A percentile compares a stretch with the other conserved stretches of the same genome.
Evolutionary conservation across 2,888 invertebrate genomes (phyloP).

Genomic region (Drosophila kanekoi): DNA sequence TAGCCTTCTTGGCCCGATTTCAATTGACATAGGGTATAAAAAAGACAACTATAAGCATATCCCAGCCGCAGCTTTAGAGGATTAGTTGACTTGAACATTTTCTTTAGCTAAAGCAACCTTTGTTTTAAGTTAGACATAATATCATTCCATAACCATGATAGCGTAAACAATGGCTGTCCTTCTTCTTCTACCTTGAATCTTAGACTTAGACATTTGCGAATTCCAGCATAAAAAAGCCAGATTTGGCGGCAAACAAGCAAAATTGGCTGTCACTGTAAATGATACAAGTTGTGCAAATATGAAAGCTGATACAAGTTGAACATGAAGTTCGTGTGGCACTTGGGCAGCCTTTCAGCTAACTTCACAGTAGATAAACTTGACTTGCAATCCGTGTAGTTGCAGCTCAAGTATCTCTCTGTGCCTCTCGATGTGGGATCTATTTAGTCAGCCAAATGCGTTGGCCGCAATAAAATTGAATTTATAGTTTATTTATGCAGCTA

Average conservation of each 20-base stretch:
- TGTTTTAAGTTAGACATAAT: too few relatives aligned
- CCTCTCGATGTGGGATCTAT: slow-evolving; percentile 29
- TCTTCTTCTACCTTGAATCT: too few relatives aligned
- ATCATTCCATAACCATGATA: too few relatives aligned
- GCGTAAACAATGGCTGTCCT: too few relatives aligned
- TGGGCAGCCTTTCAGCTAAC: slow-evolving; percentile 17
- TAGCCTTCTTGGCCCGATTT: too few relatives aligned
- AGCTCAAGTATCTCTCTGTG: slow-evolving; percentile 18
- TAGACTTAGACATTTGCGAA: too few relatives aligned
- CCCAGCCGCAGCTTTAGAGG: too few relatives aligned
- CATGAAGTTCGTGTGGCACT: slow-evolving; percentile 58
- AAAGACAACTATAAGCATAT: too few relatives aligned
- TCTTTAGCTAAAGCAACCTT: too few relatives aligned
- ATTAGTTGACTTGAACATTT: too few relatives aligned
- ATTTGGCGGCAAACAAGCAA: not conserved
- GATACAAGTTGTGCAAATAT: slow-evolving; percentile 61
- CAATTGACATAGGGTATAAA: too few relatives aligned
- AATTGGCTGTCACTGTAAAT: slow-evolving; percentile 28
- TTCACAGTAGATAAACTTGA: slow-evolving; percentile 21
- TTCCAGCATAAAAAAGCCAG: not conserved
- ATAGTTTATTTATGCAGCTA: slow-evolving; percentile 80
- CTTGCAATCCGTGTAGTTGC: slow-evolving; percentile 25
- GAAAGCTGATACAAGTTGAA: slow-evolving; percentile 57
- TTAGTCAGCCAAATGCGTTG: slow-evolving; percentile 47
- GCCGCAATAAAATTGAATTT: slow-evolving; percentile 72